Evolutionary conservation across 2,888 invertebrate species (phyloP).

Genomic region (Chrysotoxum bicinctum): DNA sequence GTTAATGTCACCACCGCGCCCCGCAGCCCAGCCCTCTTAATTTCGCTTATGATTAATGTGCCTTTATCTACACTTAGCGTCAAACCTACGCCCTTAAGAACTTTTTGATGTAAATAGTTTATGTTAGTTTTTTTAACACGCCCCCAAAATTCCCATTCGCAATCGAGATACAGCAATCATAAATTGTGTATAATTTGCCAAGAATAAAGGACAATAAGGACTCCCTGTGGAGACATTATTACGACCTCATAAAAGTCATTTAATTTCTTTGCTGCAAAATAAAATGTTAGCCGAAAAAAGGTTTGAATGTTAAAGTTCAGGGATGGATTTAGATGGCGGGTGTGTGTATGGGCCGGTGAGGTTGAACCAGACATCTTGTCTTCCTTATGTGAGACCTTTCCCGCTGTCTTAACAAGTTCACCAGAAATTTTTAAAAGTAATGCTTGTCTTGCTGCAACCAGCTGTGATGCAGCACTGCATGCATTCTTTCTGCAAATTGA

Average conservation of each 20-base stretch:
- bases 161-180: slow-evolving; percentile 12
- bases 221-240: slow-evolving; percentile 22
- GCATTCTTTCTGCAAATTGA: too few relatives aligned
- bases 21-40: background rate
- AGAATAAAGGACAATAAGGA: slow-evolving; percentile 20
- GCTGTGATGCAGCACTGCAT: too few relatives aligned
- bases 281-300: background rate
- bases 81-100: background rate
- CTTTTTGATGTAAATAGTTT: slow-evolving; percentile 23
- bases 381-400: too few relatives aligned
- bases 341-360: background rate
- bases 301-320: background rate
- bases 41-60: slow-evolving; percentile 19
- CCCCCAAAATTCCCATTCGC: background rate
- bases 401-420: too few relatives aligned
- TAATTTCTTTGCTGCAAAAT: background rate
- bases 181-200: slow-evolving; percentile 11
- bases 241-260: slow-evolving; percentile 16
- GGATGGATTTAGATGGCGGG: background rate
- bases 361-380: too few relatives aligned
- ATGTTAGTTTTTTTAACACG: background rate
- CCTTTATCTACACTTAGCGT: background rate
- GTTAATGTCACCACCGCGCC: background rate
- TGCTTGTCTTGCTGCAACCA: too few relatives aligned
- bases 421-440: too few relatives aligned